phyloP scores from a whole-genome alignment of 2,797 vertebrate species.

The Phoeniculus purpureus region DNA sequence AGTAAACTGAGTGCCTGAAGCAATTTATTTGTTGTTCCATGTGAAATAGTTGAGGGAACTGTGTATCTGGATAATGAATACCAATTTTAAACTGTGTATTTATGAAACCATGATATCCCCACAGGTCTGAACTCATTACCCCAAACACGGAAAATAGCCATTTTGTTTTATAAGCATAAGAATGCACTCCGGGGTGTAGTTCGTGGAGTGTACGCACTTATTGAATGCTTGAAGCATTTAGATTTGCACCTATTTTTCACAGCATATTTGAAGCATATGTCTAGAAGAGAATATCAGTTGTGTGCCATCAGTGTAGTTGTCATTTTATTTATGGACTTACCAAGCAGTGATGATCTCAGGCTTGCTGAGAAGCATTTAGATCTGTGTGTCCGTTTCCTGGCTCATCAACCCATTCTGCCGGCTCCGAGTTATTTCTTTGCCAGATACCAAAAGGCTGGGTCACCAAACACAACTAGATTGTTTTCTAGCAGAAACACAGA shows the following conservation, averaged over 20 bases:
- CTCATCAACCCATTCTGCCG: not conserved
- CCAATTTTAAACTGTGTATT: constrained; percentile 40
- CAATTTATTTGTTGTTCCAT: constrained; percentile 41
- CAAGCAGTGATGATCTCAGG: not conserved
- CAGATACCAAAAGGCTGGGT: not conserved
- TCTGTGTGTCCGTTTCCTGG: not conserved
- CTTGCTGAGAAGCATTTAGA: not conserved
- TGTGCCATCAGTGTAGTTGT: not conserved
- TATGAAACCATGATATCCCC: constrained; percentile 55
- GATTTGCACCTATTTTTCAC: constrained; percentile 51
- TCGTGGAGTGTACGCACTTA: constrained; percentile 51
- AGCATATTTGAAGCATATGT: constrained; percentile 15
- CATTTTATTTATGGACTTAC: not conserved
- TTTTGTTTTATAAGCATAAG: constrained; percentile 65
- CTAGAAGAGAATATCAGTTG: not conserved
- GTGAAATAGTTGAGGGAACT: not conserved
- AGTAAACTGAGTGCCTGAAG: constrained; percentile 32
- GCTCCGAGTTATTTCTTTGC: not conserved
- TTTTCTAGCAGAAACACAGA: not conserved
- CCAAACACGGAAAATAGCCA: constrained; percentile 55
- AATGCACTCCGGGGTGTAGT: constrained; percentile 67
- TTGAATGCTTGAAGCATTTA: constrained; percentile 60
- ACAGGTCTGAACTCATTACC: constrained; percentile 55
- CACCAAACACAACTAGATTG: not conserved
- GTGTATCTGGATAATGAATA: constrained; percentile 34